Evolutionary conservation across 2,113 vertebrate genomes (phyloP).

Genomic region (Falco punctatus): DNA sequence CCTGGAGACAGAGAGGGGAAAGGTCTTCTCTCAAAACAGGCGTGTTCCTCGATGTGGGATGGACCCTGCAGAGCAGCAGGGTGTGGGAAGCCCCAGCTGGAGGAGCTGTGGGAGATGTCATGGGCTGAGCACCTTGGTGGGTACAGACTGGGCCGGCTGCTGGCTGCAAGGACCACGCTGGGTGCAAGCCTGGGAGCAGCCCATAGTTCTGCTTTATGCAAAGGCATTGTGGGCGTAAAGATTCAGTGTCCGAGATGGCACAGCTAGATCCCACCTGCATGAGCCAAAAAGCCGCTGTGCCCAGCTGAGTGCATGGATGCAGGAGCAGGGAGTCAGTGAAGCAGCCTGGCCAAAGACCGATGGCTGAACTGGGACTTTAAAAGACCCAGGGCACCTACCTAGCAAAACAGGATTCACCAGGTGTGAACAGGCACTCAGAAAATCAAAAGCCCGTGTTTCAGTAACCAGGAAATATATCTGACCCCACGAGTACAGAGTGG

Average conservation of each 20-base stretch:
- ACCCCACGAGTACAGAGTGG: background rate
- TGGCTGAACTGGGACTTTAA: background rate
- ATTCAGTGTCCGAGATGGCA: background rate
- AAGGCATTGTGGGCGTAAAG: background rate
- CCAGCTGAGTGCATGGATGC: fast-evolving
- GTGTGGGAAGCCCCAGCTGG: background rate
- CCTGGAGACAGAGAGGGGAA: constrained; percentile 65
- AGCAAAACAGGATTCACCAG: background rate
- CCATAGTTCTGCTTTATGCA: background rate
- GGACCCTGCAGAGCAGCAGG: background rate
- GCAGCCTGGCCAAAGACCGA: background rate
- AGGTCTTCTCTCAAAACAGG: background rate
- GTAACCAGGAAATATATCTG: background rate
- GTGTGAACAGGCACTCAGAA: background rate
- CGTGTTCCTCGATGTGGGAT: fast-evolving
- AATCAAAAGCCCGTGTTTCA: background rate
- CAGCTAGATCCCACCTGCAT: no score
- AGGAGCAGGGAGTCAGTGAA: background rate
- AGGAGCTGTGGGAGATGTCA: background rate
- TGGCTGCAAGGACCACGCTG: fast-evolving
- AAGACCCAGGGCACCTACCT: background rate
- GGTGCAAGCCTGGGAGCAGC: background rate
- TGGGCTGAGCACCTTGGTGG: background rate
- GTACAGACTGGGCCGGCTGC: background rate
- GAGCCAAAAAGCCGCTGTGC: background rate